These are phyloP conservation scores for Hyla sarda DNA, from an alignment of 2,113 vertebrate species.

Conservation along the genomic window DNA sequence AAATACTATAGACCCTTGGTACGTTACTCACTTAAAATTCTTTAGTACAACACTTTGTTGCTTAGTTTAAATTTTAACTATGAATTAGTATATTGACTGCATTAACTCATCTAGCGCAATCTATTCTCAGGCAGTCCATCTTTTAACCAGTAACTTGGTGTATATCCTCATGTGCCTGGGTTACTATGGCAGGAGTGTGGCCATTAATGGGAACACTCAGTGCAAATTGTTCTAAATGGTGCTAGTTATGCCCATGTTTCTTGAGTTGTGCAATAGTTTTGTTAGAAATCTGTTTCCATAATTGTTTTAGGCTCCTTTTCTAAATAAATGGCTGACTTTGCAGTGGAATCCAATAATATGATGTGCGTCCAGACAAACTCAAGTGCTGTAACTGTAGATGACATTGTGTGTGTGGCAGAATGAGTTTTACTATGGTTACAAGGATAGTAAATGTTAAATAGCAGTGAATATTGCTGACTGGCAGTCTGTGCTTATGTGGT, in stretches of 20 bases:
- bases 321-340: background rate
- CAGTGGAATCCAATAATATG: too few species aligned
- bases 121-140: background rate
- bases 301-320: background rate
- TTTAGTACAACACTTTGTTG: background rate
- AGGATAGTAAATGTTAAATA: background rate
- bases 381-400: background rate
- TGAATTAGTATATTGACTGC: background rate
- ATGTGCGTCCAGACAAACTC: background rate
- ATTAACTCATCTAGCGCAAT: background rate
- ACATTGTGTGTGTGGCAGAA: background rate
- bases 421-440: background rate
- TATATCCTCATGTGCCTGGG: background rate
- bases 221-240: constrained; percentile 22
- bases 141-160: background rate
- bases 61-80: background rate
- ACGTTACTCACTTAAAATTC: background rate
- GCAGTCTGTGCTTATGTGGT: background rate
- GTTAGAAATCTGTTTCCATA: background rate
- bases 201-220: background rate
- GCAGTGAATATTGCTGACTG: background rate
- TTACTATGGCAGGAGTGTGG: background rate
- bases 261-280: background rate
- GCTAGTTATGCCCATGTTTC: background rate
- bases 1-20: background rate